Evolutionary conservation across 2,888 invertebrate species (phyloP).

Genomic region (Labia minor): DNA sequence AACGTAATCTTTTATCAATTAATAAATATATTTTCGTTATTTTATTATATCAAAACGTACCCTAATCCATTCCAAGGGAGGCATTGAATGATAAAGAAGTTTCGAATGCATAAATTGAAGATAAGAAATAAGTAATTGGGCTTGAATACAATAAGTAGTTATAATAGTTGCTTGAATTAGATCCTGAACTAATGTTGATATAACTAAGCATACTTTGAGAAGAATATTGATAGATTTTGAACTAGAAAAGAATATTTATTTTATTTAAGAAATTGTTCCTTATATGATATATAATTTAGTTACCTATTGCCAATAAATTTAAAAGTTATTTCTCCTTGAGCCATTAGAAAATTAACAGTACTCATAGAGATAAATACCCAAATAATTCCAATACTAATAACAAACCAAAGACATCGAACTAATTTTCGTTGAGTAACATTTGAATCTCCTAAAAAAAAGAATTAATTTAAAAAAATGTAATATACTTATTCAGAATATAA

Average conservation of each 20-base stretch:
- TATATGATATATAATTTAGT: conserved; percentile 16
- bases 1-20: no score
- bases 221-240: conserved; percentile 39
- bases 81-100: conserved; percentile 58
- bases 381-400: conserved; percentile 53
- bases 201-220: conserved; percentile 50
- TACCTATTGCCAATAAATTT: conserved; percentile 53
- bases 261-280: conserved; percentile 17
- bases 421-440: conserved; percentile 53
- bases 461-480: not conserved
- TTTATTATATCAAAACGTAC: conserved; percentile 36
- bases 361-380: conserved; percentile 60
- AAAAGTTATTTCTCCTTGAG: conserved; percentile 49
- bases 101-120: conserved; percentile 60
- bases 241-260: conserved; percentile 35
- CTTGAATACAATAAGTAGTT: conserved; percentile 72
- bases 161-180: conserved; percentile 72
- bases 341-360: conserved; percentile 54
- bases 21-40: conserved; percentile 15
- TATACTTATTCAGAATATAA: not conserved
- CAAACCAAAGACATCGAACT: conserved; percentile 59
- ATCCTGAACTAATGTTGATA: conserved; percentile 65
- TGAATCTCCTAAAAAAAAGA: not conserved
- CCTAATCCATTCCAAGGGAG: conserved; percentile 67
- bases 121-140: conserved; percentile 63